phyloP scores from a whole-genome alignment of 2,888 invertebrate species.

The Diaperis boleti region DNA sequence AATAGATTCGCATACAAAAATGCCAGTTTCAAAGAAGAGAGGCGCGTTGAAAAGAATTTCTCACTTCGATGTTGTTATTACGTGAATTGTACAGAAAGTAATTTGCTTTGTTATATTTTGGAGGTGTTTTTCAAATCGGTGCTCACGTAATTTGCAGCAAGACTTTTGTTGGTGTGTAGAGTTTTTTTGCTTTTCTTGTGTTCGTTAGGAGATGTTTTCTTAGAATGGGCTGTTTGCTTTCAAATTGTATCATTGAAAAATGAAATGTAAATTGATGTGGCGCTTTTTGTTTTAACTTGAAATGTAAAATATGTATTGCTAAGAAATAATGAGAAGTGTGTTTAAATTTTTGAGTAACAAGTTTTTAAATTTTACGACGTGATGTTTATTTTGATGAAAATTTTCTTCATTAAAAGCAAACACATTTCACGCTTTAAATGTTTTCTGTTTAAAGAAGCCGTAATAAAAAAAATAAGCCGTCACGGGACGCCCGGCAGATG shows the following conservation, averaged over 20 bases:
- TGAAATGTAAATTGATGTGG: slow-evolving; percentile 20
- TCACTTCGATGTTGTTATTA: slow-evolving; percentile 7
- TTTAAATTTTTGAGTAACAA: too few species aligned
- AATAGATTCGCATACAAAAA: too few species aligned
- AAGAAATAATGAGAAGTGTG: too few species aligned
- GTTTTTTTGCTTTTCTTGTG: slow-evolving; percentile 9
- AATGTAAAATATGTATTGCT: not conserved
- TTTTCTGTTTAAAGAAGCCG: too few species aligned
- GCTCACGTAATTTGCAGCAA: slow-evolving; percentile 17
- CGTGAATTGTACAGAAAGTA: slow-evolving; percentile 4
- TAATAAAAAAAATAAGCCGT: too few species aligned
- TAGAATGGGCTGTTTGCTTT: slow-evolving; percentile 9
- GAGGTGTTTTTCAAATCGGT: slow-evolving; percentile 16
- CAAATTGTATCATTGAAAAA: slow-evolving; percentile 11
- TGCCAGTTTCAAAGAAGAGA: too few species aligned
- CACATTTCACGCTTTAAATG: too few species aligned
- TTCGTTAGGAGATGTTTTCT: slow-evolving; percentile 12
- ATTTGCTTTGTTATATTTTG: slow-evolving; percentile 21
- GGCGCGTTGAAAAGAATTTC: not conserved
- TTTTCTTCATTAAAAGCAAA: too few species aligned
- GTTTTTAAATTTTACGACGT: too few species aligned
- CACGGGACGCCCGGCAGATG: too few species aligned
- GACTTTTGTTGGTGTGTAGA: slow-evolving; percentile 5
- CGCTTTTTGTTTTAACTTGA: not conserved
- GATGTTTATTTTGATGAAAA: too few species aligned